Base-by-base conservation (phyloP, 2,797 vertebrate species). In the Crax fasciolata region DNA sequence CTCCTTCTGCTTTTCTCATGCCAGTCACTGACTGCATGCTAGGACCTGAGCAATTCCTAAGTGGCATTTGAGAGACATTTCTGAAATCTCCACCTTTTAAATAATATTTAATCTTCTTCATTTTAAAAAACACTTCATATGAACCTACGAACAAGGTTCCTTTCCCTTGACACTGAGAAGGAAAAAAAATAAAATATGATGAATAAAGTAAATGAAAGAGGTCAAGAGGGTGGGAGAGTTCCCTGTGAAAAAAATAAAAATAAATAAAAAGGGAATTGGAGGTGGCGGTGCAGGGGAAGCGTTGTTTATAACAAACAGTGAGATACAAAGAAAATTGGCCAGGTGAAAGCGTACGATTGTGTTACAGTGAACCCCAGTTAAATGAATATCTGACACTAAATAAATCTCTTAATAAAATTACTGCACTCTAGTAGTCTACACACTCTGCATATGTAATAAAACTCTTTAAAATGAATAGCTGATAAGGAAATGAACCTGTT, bases 331-430 rank as follows among this genome's bases (percentile, higher is more conserved):
- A 93, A 96, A 97, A 95, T 87, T 92, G 89, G 90, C 95, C 92
- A 94, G 93, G 94, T 92, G 94, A 96, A 96, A 97, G 91, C 48
- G 6, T 82, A 88, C 79, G 95, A 97, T 97, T 97, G 91, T 90
- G 95, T 89, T 96, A 93, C 67, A 68, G 88, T 70, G 80, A 97
- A 94, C 9, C 6, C 84, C 84, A 94, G 97, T 91, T 97, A 94
- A 96, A 94, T 96, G 78, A 96, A 90, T 83, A 87, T 63, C 90
- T 84, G 95, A 95, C 89, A 92, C 82, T 74, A 82, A 94, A 96
- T 94, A 96, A 95, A 97, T 96, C 95, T 97, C 94, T 96, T 97
- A 92, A 96, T 97, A 95, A 97, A 97, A 95, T 95, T 80, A 94
- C 94, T 68, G 30, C 91, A 85, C n/a, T 95, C 91, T 48, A 78